Evolutionary conservation across 2,113 vertebrate genomes (phyloP).

Genomic region (Anser cygnoides): DNA sequence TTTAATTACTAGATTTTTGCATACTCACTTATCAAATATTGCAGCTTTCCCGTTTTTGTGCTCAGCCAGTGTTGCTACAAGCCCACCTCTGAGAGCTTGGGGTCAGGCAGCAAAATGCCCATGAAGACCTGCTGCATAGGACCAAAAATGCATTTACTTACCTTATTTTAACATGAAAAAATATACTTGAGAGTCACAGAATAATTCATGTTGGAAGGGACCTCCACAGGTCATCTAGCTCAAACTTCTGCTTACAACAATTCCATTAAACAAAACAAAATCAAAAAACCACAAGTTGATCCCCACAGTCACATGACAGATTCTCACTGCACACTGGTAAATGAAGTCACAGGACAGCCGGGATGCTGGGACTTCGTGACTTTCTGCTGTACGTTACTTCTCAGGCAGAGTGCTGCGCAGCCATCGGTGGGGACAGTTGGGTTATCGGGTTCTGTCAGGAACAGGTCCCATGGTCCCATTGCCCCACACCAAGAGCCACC

Average conservation of each 20-base stretch:
- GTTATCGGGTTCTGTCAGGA: not conserved
- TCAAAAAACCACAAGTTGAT: not conserved
- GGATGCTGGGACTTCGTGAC: not conserved
- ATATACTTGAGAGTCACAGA: not conserved
- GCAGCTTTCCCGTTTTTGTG: not conserved
- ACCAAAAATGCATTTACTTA: not conserved
- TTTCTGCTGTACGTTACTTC: not conserved
- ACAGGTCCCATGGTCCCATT: fast-evolving
- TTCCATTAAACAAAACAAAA: not conserved
- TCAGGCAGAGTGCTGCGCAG: not conserved
- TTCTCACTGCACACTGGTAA: not conserved
- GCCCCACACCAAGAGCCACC: not conserved
- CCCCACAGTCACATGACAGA: not conserved
- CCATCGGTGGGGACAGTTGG: not conserved
- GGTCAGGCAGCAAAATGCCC: not conserved
- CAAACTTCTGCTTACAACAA: not conserved
- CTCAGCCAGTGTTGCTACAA: not conserved
- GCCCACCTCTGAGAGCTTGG: not conserved
- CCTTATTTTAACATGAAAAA: not conserved
- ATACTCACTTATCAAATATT: not conserved
- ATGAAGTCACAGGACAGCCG: not conserved
- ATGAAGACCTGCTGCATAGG: not conserved
- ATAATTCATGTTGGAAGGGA: not conserved
- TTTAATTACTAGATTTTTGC: not conserved
- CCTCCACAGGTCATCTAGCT: not conserved